Conservation (phyloP, 2,797 vertebrate genomes). For the Cuniculus paca region DNA sequence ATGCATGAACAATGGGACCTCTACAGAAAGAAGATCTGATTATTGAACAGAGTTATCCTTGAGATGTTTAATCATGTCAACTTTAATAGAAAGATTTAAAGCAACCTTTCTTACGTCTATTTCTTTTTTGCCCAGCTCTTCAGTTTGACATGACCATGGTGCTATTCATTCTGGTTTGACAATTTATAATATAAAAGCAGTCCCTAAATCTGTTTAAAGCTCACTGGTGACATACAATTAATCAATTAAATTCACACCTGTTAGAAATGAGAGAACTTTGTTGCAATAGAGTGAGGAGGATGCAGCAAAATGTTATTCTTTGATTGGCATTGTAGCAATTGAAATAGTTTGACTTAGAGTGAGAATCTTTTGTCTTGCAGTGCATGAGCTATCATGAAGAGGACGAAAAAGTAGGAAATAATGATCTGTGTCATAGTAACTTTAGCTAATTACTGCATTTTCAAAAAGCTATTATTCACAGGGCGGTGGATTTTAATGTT, state of each 20-base stretch:
- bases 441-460: slow-evolving; percentile 65
- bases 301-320: slow-evolving; percentile 19
- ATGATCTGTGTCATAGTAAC: slow-evolving; percentile 68
- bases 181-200: slow-evolving; percentile 65
- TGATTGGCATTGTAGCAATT: not conserved
- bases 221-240: slow-evolving; percentile 20
- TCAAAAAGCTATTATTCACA: slow-evolving; percentile 25
- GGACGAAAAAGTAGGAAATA: slow-evolving; percentile 60
- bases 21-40: slow-evolving; percentile 55
- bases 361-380: slow-evolving; percentile 42
- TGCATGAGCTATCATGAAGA: slow-evolving; percentile 45
- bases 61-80: slow-evolving; percentile 58
- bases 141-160: slow-evolving; percentile 41
- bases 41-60: slow-evolving; percentile 51
- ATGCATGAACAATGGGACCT: not conserved
- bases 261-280: slow-evolving; percentile 57
- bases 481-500: slow-evolving; percentile 49
- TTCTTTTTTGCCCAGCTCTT: slow-evolving; percentile 56
- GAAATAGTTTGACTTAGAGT: slow-evolving; percentile 46
- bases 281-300: slow-evolving; percentile 42
- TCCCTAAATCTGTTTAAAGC: slow-evolving; percentile 66
- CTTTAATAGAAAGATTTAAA: slow-evolving; percentile 51
- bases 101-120: not conserved
- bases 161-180: slow-evolving; percentile 48
- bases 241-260: slow-evolving; percentile 70